Evolutionary conservation across 1,140 invertebrate genomes (phyloP), one percentile per base, ranked within the genome.

Genomic region (Andricus grossulariae): DNA sequence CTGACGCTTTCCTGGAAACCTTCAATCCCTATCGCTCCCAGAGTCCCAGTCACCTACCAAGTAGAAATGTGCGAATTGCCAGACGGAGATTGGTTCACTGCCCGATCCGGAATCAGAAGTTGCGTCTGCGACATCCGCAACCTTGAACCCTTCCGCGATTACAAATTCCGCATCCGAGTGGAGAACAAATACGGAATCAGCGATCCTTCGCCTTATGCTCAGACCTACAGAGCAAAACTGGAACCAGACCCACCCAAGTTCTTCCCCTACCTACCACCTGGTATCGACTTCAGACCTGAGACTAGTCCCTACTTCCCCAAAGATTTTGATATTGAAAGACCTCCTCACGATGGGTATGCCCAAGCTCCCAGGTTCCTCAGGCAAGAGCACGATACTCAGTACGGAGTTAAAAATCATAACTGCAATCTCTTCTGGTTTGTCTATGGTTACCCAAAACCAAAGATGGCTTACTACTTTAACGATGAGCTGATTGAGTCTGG

Each of bases 131-230:
- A 97, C 84, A 95, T 98, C 71, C 92, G 94, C 39, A 96, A 96
- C 88, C 92, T 97, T 51, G 94, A 96, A 83, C 97, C 97, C 0
- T 96, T 96, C 91, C 93, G 95, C 73, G 97, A 98, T 91, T 98
- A 98, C 90, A 96, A 96, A 87, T 98, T 98, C 92, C 93, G 98
- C 60, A 94, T 99, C 39, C 93, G 97, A n/a, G 98, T 98, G 3
- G 97, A 98, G 86, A 99, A 99, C 88, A 97, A 97, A 89, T 97
- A 97, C 86, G 98, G 98, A n/a, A 94, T 98, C n/a, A 98, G 97
- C 88, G 98, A 99, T 87, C 97, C 98, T 0, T 98, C 96, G 49
- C 97, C 97, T 8, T 97, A 94, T 86, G 95, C 95, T 0, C 93
- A 95, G 73, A 98, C 97, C 0, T 96, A 96, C 84, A 93, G 93